A percentile compares a stretch with the other conserved stretches of the same genome.
phyloP scores from a whole-genome alignment of 2,888 invertebrate species.

The Lepidochrysops patricia region DNA sequence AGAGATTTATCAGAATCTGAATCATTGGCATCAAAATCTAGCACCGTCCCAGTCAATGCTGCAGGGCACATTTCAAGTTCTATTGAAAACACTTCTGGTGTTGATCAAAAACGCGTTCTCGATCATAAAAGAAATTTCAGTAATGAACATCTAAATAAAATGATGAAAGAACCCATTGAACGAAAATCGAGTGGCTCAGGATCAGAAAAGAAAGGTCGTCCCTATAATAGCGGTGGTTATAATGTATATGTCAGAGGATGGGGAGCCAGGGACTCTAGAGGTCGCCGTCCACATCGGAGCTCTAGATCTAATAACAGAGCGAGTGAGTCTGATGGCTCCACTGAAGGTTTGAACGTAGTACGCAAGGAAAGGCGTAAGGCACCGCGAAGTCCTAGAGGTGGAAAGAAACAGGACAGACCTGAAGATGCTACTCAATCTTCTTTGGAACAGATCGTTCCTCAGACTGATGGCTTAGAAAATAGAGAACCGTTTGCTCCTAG shows the following conservation, averaged over 20 bases:
- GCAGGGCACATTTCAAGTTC: constrained; percentile 37
- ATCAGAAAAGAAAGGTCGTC: constrained; percentile 69
- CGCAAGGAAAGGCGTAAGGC: constrained; percentile 73
- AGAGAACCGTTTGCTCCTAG: constrained; percentile 88
- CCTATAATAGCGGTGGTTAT: constrained; percentile 56
- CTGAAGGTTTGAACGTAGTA: constrained; percentile 76
- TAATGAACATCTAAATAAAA: constrained; percentile 58
- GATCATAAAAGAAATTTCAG: constrained; percentile 53
- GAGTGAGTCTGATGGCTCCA: constrained; percentile 85
- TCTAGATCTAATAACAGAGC: constrained; percentile 64
- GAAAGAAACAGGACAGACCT: constrained; percentile 76
- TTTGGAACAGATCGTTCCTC: constrained; percentile 34
- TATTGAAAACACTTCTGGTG: constrained; percentile 35
- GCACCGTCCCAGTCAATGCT: constrained; percentile 40
- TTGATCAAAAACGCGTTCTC: constrained; percentile 40
- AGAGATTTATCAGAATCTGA: constrained; percentile 55
- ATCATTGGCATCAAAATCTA: constrained; percentile 48
- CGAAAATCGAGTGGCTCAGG: constrained; percentile 62
- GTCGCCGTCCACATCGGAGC: constrained; percentile 63
- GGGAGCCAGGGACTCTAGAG: constrained; percentile 66
- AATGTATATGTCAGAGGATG: constrained; percentile 67
- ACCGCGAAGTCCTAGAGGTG: constrained; percentile 70
- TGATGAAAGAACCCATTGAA: constrained; percentile 65
- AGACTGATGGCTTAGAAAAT: constrained; percentile 53
- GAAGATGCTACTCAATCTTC: constrained; percentile 53